Percentiles rank a stretch among this genome's conserved stretches.
Evolutionary conservation across 1,140 invertebrate species (phyloP).

Genomic region (Ceratoteleas bidentatus): DNA sequence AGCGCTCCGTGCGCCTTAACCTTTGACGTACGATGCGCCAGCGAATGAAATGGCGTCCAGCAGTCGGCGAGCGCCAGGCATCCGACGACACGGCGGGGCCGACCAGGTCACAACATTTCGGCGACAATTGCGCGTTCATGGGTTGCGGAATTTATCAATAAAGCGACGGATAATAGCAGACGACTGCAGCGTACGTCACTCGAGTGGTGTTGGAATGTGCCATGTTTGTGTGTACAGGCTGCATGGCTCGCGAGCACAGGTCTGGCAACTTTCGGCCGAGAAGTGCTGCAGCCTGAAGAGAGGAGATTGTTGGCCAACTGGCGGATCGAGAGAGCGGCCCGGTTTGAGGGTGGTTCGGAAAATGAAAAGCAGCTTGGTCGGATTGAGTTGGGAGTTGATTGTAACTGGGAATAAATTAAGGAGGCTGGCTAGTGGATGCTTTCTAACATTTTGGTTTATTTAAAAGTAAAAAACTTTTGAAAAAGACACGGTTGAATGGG

Average conservation of each 20-base stretch:
- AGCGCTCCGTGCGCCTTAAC: conserved; percentile 41
- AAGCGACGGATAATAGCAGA: conserved; percentile 62
- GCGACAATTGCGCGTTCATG: conserved; percentile 23
- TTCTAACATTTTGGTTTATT: no score
- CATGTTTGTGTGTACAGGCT: conserved; percentile 49
- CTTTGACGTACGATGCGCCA: conserved; percentile 44
- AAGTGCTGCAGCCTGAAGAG: conserved; percentile 49
- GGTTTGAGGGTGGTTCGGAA: no score
- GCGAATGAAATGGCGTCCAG: conserved; percentile 30
- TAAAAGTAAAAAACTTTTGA: no score
- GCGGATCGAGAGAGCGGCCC: no score
- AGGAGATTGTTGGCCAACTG: conserved; percentile 11
- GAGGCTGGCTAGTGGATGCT: no score
- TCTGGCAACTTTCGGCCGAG: conserved; percentile 31
- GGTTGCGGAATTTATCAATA: conserved; percentile 60
- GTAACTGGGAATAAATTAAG: no score
- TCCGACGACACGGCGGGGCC: background rate
- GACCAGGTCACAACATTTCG: conserved; percentile 46
- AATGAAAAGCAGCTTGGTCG: no score
- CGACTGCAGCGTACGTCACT: conserved; percentile 58
- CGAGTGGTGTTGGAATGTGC: conserved; percentile 55
- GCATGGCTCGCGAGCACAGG: conserved; percentile 22
- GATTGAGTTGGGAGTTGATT: no score
- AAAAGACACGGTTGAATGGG: no score
- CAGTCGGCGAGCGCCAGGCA: conserved; percentile 15